Evolutionary conservation across 2,888 invertebrate species (phyloP), one percentile per base, ranked within the genome.

Genomic region (Heliconius charithonia): DNA sequence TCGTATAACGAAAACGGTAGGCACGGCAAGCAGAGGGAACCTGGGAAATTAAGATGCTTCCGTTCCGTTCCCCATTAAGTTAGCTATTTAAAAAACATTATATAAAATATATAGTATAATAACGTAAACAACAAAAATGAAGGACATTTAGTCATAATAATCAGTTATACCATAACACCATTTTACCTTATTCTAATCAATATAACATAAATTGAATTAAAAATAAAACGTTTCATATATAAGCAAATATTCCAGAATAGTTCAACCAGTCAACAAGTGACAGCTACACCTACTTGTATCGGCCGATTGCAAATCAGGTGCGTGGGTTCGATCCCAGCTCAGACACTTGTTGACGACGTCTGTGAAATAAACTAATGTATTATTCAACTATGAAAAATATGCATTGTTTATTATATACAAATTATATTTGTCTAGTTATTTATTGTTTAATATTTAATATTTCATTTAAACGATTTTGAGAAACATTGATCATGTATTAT

Each of bases 241-340:
- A 77, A 69, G 51, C 63, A 80, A 75, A 80, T 72, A 76, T 81
- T 37, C 22, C 72, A 78, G 80, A 81, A 79, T 80, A 79, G 71
- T 51, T 70, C 75, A 65, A 71, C 63, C 69, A 76, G 65, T 79
- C 73, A 59, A 32, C 75, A n/a, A 75, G 51, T 80, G 82, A 77
- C 81, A 81, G 79, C 79, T 76, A 73, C 75, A 74, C 83, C 83
- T 82, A 83, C 82, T 80, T 79, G 75, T 75, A 25, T 63, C 71
- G 79, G 80, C 79, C 76, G 79, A 82, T 91, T 91, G 92, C 93
- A 93, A 94, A 93, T 93, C 90, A 93, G 88, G 87, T 90, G 94
- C 94, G 94, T 94, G 93, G 94, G 94, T 88, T 89, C 87, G 83
- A 87, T 88, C 89, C 89, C 85, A 83, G 84, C 88, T 86, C 88